A percentile compares a stretch with the other conserved stretches of the same genome.
phyloP scores from a whole-genome alignment of 23 tunicate species.

The Ciona savignyi region DNA sequence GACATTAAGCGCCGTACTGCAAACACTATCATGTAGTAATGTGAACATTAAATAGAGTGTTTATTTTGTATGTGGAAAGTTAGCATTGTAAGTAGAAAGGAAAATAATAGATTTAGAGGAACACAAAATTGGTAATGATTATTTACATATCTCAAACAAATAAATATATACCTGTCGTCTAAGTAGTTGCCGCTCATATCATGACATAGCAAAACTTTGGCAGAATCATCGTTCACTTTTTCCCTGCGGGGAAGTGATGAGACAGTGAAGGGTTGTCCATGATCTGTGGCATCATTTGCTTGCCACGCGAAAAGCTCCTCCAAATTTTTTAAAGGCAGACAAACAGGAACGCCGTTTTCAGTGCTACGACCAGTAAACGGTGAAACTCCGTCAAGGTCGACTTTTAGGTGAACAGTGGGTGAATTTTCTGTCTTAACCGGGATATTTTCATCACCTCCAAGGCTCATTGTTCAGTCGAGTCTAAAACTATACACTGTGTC shows the following conservation, averaged over 20 bases:
- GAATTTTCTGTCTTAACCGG: background rate
- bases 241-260: background rate
- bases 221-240: conserved; percentile 1
- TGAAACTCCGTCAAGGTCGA: conserved; percentile 17
- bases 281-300: conserved; percentile 40
- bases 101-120: too few species aligned
- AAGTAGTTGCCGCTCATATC: conserved; percentile 81
- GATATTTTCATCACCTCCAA: background rate
- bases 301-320: conserved; percentile 64
- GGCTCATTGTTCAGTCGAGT: background rate
- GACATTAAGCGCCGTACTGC: too few species aligned
- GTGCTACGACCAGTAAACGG: conserved; percentile 60
- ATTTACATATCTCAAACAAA: too few species aligned
- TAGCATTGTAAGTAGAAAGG: too few species aligned
- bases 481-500: background rate
- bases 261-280: conserved; percentile 26
- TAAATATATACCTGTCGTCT: conserved; percentile 92
- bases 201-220: conserved; percentile 60
- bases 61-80: too few species aligned
- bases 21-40: too few species aligned
- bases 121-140: too few species aligned
- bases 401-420: conserved; percentile 12
- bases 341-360: conserved; percentile 59
- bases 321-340: conserved; percentile 38
- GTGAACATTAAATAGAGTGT: too few species aligned